phyloP scores from a whole-genome alignment of 2,888 invertebrate genomes.

The Drosophila nigritarsus region DNA sequence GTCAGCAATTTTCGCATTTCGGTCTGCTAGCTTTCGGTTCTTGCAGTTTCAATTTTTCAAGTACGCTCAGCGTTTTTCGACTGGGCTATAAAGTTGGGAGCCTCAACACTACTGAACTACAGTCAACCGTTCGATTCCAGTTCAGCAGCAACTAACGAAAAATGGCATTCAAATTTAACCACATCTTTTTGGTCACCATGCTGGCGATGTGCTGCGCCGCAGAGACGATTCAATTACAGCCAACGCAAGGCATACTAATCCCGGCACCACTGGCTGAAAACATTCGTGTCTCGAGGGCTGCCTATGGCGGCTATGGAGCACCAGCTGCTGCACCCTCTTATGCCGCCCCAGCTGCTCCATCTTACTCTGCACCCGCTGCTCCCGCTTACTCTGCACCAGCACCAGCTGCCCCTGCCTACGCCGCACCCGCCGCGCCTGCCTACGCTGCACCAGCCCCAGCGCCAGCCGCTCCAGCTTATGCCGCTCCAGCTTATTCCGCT shows the following conservation, averaged over 20 bases:
- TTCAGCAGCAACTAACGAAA: slow-evolving; percentile 48
- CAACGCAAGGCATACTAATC: slow-evolving; percentile 81
- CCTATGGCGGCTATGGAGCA: slow-evolving; percentile 64
- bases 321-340: slow-evolving; percentile 50
- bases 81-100: slow-evolving; percentile 62
- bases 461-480: slow-evolving; percentile 47
- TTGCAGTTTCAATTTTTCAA: slow-evolving; percentile 46
- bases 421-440: slow-evolving; percentile 44
- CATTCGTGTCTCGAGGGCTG: slow-evolving; percentile 70
- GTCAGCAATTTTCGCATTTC: slow-evolving; percentile 65
- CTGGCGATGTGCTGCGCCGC: slow-evolving; percentile 51
- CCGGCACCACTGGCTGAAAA: slow-evolving; percentile 80
- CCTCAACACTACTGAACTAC: slow-evolving; percentile 33
- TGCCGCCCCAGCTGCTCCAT: slow-evolving; percentile 38
- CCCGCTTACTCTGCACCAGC: slow-evolving; percentile 46
- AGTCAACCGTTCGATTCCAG: slow-evolving; percentile 53
- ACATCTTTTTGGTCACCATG: slow-evolving; percentile 49
- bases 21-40: slow-evolving; percentile 9
- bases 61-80: slow-evolving; percentile 52
- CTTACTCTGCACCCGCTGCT: slow-evolving; percentile 48
- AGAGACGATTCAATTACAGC: slow-evolving; percentile 78
- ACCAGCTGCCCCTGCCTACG: slow-evolving; percentile 40
- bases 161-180: slow-evolving; percentile 65
- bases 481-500: slow-evolving; percentile 57
- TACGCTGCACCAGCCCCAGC: slow-evolving; percentile 53